A percentile compares a stretch with the other conserved stretches of the same genome.
Evolutionary conservation across 2,797 vertebrate genomes (phyloP).

Genomic region (Astyanax mexicanus): DNA sequence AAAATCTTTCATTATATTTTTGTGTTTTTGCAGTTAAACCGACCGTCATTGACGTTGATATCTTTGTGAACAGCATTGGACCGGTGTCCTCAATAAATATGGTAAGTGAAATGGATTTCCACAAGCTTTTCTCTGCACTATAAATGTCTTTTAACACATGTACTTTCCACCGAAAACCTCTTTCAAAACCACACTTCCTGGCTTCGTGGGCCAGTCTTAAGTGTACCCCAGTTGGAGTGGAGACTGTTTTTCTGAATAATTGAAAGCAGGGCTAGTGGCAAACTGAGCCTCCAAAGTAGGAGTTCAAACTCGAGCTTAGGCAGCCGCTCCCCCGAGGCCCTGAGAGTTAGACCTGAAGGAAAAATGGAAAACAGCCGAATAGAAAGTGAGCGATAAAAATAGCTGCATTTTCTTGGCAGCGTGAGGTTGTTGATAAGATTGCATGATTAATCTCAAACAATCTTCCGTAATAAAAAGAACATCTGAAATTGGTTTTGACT

Average conservation of each 20-base stretch:
- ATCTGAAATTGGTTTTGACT: background rate
- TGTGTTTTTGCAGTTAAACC: conserved; percentile 91
- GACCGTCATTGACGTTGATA: conserved; percentile 94
- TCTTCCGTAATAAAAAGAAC: background rate
- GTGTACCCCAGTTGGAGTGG: conserved; percentile 16
- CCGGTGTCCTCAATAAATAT: conserved; percentile 99
- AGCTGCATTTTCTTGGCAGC: conserved; percentile 12
- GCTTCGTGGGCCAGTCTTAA: conserved; percentile 17
- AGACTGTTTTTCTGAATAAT: conserved; percentile 35
- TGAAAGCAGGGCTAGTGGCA: conserved; percentile 34
- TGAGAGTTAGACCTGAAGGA: conserved; percentile 32
- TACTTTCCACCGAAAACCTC: background rate
- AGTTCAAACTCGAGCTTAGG: conserved; percentile 26
- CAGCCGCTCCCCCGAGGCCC: conserved; percentile 20
- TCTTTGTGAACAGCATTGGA: conserved; percentile 97
- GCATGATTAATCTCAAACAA: background rate
- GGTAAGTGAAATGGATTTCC: conserved; percentile 81
- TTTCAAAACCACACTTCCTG: conserved; percentile 6
- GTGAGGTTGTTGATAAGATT: conserved; percentile 20
- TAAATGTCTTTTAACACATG: conserved; percentile 5
- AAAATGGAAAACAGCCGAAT: conserved; percentile 22
- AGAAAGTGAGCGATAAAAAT: conserved; percentile 15
- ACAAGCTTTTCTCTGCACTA: background rate
- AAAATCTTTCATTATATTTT: conserved; percentile 18
- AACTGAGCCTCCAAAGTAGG: conserved; percentile 33